Base-by-base conservation (phyloP, 2,797 vertebrate genomes). In the Sardinella longiceps region DNA sequence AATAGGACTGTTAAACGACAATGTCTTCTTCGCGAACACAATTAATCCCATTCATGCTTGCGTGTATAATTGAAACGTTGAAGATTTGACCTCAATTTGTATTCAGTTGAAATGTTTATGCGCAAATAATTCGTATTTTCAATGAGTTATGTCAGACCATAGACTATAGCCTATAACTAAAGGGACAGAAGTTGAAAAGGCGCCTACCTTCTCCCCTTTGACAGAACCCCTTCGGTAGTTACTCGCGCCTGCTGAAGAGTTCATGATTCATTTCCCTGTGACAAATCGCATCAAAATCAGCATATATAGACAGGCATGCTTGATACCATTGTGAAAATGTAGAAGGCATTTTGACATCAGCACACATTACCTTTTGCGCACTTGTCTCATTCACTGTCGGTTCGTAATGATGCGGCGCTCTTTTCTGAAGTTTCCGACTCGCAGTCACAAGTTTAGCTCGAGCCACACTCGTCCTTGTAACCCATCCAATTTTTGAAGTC, bases 191-290 rank as follows among this genome's bases (percentile, higher is more conserved):
- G 70, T 77, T 77, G 37, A 18, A 77, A 77, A 77, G 39, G 70
- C 18, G 33, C 39, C 37, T 89, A 96, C 95, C 93, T 92, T 93
- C 7, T 94, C 93, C 82, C 82, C 92, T 60, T 90, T 93, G 74
- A 80, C 48, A 50, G 94, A 93, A 25, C 93, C 92, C 80, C 90
- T 91, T 80, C 93, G 92, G 90, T 95, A 95, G 91, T 93, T 94
- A 60, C 94, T 91, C n/a, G 83, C 94, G 81, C 95, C 94, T 82
- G 95, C 95, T 50, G 95, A 95, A 81, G 95, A 92, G 94, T 95
- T 95, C 95, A 95, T 96, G 90, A 86, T 91, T 85, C 87, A 18
- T 74, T 77, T 77, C 20, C 70, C 33, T 77, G 33, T 7, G 37
- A 43, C 33, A 43, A 18, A 77, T 18, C 18, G 33, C 56, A 60